Evolutionary conservation across 2,888 invertebrate genomes (phyloP), one percentile per base, ranked within the genome.

Genomic region (Gymnoscelis rufifasciata): DNA sequence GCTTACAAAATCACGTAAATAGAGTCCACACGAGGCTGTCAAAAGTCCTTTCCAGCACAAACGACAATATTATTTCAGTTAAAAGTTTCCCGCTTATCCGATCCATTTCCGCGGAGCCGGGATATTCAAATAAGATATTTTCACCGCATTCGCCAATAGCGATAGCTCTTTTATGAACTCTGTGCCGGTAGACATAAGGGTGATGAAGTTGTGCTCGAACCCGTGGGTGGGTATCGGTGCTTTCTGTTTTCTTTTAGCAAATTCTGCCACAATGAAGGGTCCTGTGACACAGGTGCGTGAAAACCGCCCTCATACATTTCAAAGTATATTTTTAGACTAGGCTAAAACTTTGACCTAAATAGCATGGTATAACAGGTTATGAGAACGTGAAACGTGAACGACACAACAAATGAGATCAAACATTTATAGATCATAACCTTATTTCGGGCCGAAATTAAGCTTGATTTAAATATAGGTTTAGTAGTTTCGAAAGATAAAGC

Each of bases 41-140:
- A 51, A 39, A 59, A 55, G 57, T 57, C 59, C 61, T 62, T 63
- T 60, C 59, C 61, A 65, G 59, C 60, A 69, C 70, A 70, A 73
- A 74, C 70, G 72, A 74, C 71, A 78, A 77, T 79, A 78, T 78
- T 78, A 78, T 79, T 78, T 78, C 74, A 76, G 77, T 77, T 78
- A 78, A 78, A 78, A 79, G 74, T 79, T 76, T 64, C 65, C 61
- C 66, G 67, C 68, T 76, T 73, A 76, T 75, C 71, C 76, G 71
- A 72, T 77, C 76, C 74, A 71, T 76, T 75, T 70, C 70, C 63
- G 59, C 55, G 62, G 60, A 64, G 62, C 64, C 61, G 65, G 54
- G 68, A 71, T 78, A 79, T 79, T 79, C 74, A 78, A 79, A 79
- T 78, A 73, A 70, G 76, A 73, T 70, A 71, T 73, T 69, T 70